phyloP scores from a whole-genome alignment of 2,113 vertebrate species.

The Lethenteron reissneri region DNA sequence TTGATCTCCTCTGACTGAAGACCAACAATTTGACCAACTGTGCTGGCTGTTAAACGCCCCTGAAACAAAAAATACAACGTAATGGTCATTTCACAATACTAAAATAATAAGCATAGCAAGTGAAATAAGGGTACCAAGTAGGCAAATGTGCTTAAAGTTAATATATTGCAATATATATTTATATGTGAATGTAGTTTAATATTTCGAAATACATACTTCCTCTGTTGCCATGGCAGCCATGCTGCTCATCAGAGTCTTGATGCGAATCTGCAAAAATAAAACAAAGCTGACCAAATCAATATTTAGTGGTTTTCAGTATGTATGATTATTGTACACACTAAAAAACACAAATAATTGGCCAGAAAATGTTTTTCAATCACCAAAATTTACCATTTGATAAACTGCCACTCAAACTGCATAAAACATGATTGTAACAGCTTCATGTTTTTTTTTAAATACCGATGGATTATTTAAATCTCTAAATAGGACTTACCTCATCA shows the following conservation, averaged over 20 bases:
- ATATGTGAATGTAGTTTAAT: not conserved
- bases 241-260: constrained; percentile 67
- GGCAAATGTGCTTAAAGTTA: not conserved
- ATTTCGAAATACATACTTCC: constrained; percentile 29
- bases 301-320: no score
- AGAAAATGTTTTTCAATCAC: not conserved
- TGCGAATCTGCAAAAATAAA: constrained; percentile 30
- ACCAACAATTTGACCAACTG: constrained; percentile 81
- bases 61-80: constrained; percentile 16
- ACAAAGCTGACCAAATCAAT: not conserved
- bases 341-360: no score
- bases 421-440: not conserved
- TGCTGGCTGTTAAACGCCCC: constrained; percentile 61
- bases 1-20: constrained; percentile 85
- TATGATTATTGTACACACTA: no score
- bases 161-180: not conserved
- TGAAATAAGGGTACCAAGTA: not conserved
- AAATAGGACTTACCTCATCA: constrained; percentile 39
- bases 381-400: not conserved
- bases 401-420: not conserved
- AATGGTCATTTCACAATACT: not conserved
- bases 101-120: not conserved
- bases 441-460: not conserved
- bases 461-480: not conserved
- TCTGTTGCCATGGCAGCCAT: constrained; percentile 77